Evolutionary conservation across 2,797 vertebrate genomes (phyloP).

Genomic region (Masticophis lateralis): DNA sequence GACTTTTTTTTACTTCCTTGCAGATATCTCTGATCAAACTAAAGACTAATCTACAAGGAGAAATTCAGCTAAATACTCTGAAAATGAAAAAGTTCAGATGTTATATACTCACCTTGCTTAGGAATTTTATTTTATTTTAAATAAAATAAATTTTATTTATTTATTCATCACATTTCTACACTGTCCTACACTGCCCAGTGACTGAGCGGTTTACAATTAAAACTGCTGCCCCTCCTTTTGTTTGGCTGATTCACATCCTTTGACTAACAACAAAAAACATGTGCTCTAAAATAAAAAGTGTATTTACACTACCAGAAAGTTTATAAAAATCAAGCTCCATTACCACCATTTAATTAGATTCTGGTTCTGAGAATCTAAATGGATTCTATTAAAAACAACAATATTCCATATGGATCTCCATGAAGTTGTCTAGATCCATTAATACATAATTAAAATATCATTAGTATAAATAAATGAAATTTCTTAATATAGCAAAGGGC

Average conservation of each 20-base stretch:
- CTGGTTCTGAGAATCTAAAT: neutral
- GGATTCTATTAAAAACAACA: neutral
- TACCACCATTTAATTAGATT: neutral
- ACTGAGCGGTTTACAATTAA: neutral
- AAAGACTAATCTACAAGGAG: neutral
- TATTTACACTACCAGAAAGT: neutral
- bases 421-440: neutral
- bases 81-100: neutral
- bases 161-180: neutral
- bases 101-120: neutral
- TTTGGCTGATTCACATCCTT: neutral
- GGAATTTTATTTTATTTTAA: neutral
- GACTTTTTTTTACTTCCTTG: neutral
- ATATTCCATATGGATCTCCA: neutral
- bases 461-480: constrained; percentile 27
- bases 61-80: neutral
- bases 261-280: neutral
- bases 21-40: neutral
- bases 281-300: neutral
- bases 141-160: neutral
- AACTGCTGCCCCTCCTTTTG: neutral
- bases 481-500: neutral
- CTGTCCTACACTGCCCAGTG: neutral
- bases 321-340: neutral
- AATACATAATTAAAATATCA: neutral